Percentiles rank a stretch among this genome's conserved stretches.
phyloP scores from a whole-genome alignment of 2,888 invertebrate genomes.

The Amphipyra tragopoginis region DNA sequence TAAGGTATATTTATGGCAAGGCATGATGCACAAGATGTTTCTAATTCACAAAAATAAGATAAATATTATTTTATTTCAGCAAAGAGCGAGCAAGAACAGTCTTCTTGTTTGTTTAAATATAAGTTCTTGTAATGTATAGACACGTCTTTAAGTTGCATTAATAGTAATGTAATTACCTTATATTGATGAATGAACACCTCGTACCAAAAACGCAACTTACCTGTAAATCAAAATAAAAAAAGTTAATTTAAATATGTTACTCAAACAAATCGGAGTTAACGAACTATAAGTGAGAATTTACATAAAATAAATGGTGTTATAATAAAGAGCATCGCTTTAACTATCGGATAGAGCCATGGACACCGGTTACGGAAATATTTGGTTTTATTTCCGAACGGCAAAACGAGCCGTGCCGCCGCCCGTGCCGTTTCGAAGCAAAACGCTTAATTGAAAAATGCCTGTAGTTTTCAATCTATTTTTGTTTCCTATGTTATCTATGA shows the following conservation, averaged over 20 bases:
- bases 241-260: conserved; percentile 50
- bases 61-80: too few relatives aligned
- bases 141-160: neutral
- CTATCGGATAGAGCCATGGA: conserved; percentile 69
- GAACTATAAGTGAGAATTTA: conserved; percentile 73
- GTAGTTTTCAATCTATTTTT: conserved; percentile 59
- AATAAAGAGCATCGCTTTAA: conserved; percentile 68
- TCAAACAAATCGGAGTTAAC: conserved; percentile 64
- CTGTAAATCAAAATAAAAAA: conserved; percentile 51
- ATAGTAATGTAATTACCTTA: conserved; percentile 69
- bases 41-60: conserved; percentile 1
- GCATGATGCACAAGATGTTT: conserved; percentile 14
- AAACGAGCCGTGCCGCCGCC: conserved; percentile 23
- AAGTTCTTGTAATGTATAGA: neutral
- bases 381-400: conserved; percentile 64
- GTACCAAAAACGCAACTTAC: conserved; percentile 42
- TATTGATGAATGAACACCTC: neutral
- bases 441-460: conserved; percentile 62
- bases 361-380: conserved; percentile 70
- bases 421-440: conserved; percentile 51
- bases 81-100: too few relatives aligned
- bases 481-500: conserved; percentile 53
- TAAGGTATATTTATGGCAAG: conserved; percentile 29
- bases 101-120: neutral
- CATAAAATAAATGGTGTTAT: conserved; percentile 74